Evolutionary conservation across 2,113 vertebrate genomes (phyloP).

Genomic region (Blennius ocellaris): DNA sequence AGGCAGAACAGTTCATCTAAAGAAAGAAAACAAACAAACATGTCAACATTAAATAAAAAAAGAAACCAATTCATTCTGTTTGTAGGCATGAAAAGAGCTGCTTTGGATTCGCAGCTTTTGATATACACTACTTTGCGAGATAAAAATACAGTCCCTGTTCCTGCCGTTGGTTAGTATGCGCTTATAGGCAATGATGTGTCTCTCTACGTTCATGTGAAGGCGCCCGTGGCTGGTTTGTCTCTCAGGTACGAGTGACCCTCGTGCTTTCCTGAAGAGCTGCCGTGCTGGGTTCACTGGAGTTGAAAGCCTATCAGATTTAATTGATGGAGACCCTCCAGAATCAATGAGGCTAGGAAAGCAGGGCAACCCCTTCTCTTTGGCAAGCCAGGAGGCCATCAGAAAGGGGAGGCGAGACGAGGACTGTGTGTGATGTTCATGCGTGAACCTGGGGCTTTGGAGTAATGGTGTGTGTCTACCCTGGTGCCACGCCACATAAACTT

Average conservation of each 20-base stretch:
- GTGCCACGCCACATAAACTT: slow-evolving; percentile 77
- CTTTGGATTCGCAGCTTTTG: slow-evolving; percentile 39
- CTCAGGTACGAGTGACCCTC: slow-evolving; percentile 47
- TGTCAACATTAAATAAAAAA: slow-evolving; percentile 31
- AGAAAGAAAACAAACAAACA: slow-evolving; percentile 14
- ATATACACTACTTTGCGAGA: slow-evolving; percentile 43
- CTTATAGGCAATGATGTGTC: slow-evolving; percentile 38
- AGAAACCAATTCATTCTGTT: slow-evolving; percentile 29
- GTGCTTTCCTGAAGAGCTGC: slow-evolving; percentile 55
- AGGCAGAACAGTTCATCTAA: slow-evolving; percentile 30
- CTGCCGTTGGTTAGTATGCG: slow-evolving; percentile 40
- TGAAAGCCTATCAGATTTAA: slow-evolving; percentile 77
- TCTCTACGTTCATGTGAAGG: slow-evolving; percentile 46
- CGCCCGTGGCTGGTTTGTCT: slow-evolving; percentile 31
- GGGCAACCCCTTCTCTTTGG: slow-evolving; percentile 74
- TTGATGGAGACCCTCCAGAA: slow-evolving; percentile 78
- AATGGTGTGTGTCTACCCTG: slow-evolving; percentile 77
- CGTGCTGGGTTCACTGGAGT: slow-evolving; percentile 59
- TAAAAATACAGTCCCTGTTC: slow-evolving; percentile 34
- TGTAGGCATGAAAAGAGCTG: slow-evolving; percentile 20
- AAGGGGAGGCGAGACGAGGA: slow-evolving; percentile 51
- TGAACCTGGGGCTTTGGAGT: slow-evolving; percentile 70
- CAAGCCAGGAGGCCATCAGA: slow-evolving; percentile 70
- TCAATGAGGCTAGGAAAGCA: slow-evolving; percentile 78
- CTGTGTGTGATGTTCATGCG: slow-evolving; percentile 70